Evolutionary conservation across 2,113 vertebrate genomes (phyloP).

Genomic region (pig (Sus scrofa)): DNA sequence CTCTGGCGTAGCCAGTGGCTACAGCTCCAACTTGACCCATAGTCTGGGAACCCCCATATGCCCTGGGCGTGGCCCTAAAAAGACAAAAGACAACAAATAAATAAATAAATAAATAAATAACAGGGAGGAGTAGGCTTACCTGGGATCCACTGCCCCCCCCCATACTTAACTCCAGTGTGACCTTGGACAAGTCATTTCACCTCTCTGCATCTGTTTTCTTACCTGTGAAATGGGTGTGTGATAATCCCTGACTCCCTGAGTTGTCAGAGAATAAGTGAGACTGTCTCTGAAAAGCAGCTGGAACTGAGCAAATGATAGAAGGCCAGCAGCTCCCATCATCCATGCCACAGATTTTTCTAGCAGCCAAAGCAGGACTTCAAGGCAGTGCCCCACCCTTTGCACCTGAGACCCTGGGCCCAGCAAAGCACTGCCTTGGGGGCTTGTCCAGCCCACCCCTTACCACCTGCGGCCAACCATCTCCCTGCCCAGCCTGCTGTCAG

Average conservation of each 20-base stretch:
- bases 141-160: neutral
- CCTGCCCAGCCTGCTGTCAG: neutral
- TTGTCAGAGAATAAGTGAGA: neutral
- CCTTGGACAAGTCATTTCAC: neutral
- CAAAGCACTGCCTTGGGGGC: neutral
- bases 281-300: neutral
- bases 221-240: neutral
- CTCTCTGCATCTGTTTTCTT: neutral
- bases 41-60: too few species aligned
- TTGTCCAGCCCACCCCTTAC: neutral
- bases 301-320: neutral
- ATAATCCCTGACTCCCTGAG: neutral
- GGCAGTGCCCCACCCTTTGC: neutral
- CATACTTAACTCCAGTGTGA: neutral
- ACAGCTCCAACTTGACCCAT: too few species aligned
- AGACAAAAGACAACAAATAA: too few species aligned
- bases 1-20: too few species aligned
- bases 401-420: neutral
- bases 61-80: too few species aligned
- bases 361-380: neutral
- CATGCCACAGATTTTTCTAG: neutral
- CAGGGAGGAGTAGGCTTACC: neutral
- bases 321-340: neutral
- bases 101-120: too few species aligned
- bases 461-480: neutral